Evolutionary conservation across 2,113 vertebrate species (phyloP), one percentile per base, ranked within the genome.

Genomic region (Chloropsis cyanopogon): DNA sequence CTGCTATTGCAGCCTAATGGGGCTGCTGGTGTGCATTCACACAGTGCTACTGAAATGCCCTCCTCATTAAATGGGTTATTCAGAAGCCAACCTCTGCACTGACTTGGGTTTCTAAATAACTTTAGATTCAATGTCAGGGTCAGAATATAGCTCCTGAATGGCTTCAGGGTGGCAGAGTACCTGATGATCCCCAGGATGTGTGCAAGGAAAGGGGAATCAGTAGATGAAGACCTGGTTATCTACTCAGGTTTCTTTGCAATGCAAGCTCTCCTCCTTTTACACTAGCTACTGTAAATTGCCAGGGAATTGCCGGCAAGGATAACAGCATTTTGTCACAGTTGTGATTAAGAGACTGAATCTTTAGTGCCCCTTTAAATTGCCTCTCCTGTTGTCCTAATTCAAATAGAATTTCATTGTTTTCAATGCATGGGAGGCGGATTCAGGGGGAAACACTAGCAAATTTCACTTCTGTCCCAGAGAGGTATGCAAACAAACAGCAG

Each of bases 371-470:
- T 82, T 81, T 92, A 57, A 84, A 96, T 82, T 92, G 85, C 93
- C 54, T 88, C 92, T 88, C 59, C 68, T 76, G 59, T 92, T 90
- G 73, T 69, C 82, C 87, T 85, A 92, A 95, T 92, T 95, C 95
- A 95, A 91, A 72, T 21, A 95, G 84, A 91, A 90, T 91, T 96
- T 87, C 84, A 89, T 89, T 95, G 95, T 85, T 89, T 91, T 76
- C 75, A 76, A 16, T 18, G 39, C 2, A 5, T 35, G 85, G 82
- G 90, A 91, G 69, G 84, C 59, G 63, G 41, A 79, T 56, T 90
- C 42, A 80, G 75, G 46, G 90, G 70, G 81, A 91, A 92, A 92
- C 22, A 82, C 54, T 23, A 73, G 59, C 42, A 90, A 70, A 84
- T 88, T 91, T 91, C 59, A 90, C 75, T 72, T 81, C 87, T 92